Percentiles rank a stretch among this genome's conserved stretches.
phyloP scores from a whole-genome alignment of 1,140 invertebrate genomes.

The Babylonia areolata region DNA sequence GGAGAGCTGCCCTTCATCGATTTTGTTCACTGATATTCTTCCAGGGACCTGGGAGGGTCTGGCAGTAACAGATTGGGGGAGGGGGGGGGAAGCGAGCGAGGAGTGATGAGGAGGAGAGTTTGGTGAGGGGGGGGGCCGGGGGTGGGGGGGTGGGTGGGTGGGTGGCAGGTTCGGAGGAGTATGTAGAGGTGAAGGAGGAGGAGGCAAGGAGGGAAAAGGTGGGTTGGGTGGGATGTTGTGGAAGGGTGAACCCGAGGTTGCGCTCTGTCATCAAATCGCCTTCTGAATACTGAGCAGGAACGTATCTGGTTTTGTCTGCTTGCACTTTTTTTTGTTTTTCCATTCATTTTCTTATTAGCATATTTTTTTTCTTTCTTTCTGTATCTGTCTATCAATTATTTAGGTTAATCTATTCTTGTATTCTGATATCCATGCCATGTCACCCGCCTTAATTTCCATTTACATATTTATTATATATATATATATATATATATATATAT shows the following conservation, averaged over 20 bases:
- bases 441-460: too few relatives aligned
- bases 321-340: too few relatives aligned
- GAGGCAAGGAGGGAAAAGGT: neutral
- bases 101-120: neutral
- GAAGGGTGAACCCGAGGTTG: neutral
- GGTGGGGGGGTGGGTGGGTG: neutral
- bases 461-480: too few relatives aligned
- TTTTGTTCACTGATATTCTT: conserved; percentile 22
- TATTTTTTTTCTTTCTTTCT: too few relatives aligned
- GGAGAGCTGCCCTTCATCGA: neutral
- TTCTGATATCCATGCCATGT: too few relatives aligned
- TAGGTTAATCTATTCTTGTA: too few relatives aligned
- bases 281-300: too few relatives aligned
- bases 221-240: neutral
- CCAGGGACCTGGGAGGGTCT: neutral
- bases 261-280: too few relatives aligned
- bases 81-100: neutral
- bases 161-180: neutral
- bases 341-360: too few relatives aligned
- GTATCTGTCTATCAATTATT: too few relatives aligned
- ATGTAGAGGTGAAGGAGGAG: neutral
- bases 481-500: too few relatives aligned
- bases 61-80: neutral
- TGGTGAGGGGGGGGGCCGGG: neutral
- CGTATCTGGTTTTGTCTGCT: too few relatives aligned